Base-by-base conservation (phyloP, 2,888 invertebrate species). In the Tetranychus truncatus region DNA sequence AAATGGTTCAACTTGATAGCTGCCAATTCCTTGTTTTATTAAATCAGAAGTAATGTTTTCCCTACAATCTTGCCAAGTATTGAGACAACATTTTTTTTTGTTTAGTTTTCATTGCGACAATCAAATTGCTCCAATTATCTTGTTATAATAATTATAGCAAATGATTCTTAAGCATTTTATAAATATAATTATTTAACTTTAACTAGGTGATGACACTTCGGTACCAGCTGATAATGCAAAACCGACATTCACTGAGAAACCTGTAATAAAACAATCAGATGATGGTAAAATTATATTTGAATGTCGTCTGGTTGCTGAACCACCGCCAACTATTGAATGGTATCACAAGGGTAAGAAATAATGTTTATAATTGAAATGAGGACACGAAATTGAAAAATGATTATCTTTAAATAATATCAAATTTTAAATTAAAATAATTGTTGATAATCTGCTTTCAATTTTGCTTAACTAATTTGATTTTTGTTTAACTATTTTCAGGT, bases 241-340 rank as follows among this genome's bases (percentile, higher is more conserved):
- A 86, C 96, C 97, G 81, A 93, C 94, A 80, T 97, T 96, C 87
- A 95, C 95, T 82, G 95, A 95, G 88, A 89, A 95, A 85, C 96
- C 96, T 78, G 89, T 93, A 83, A 95, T 96, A 85, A 89, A 92
- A 86, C 96, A 96, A 87, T 91, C 92, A 82, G 93, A 94, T 82
- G 94, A 94, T 86, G 94, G 94, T 84, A 92, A 89, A 86, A 92
- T 97, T 82, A 89, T 91, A 81, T 95, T 97, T 86, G 94, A 95
- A 86, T 96, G 95, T 87, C 88, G 94, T 86, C 90, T 96, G 84
- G 94, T 93, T 83, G 95, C 95, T 83, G 94, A 95, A 85, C 96
- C 96, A 80, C 91, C 91, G 86, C 95, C 96, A 82, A 89, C 88
- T 82, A 87, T 96, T 81, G 87, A 88, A 85, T 97, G 96, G 96